Evolutionary conservation across 2,888 invertebrate genomes (phyloP).

Genomic region (Polydrusus tereticollis): DNA sequence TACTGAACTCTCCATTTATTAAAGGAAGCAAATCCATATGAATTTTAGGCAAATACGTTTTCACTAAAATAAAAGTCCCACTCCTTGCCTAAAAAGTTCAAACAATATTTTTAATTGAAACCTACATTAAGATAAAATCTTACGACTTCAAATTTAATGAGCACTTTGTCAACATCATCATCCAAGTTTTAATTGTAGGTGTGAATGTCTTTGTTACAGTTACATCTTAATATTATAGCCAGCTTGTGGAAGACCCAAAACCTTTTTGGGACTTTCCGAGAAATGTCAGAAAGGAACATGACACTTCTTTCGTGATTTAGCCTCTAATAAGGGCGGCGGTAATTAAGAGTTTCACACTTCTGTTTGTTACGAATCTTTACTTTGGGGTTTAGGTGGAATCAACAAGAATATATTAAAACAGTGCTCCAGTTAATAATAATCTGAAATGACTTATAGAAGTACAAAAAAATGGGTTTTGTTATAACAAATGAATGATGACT

Average conservation of each 20-base stretch:
- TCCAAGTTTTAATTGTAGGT: neutral
- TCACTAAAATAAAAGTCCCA: too few species aligned
- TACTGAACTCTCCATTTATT: neutral
- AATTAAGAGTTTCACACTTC: slow-evolving; percentile 26
- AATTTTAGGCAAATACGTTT: too few species aligned
- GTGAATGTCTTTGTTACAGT: neutral
- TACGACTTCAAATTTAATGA: neutral
- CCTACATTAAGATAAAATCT: neutral
- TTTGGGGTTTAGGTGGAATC: neutral
- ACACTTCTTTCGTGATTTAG: slow-evolving; percentile 28
- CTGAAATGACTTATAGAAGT: too few species aligned
- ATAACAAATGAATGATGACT: too few species aligned
- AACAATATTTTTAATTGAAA: too few species aligned
- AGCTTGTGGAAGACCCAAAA: slow-evolving; percentile 4
- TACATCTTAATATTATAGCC: slow-evolving; percentile 1
- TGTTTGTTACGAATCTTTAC: neutral
- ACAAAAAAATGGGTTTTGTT: too few species aligned
- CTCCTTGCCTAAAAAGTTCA: too few species aligned
- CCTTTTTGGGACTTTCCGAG: neutral
- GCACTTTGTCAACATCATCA: neutral
- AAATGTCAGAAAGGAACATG: slow-evolving; percentile 16
- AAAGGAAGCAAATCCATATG: too few species aligned
- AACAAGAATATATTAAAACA: too few species aligned
- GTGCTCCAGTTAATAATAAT: too few species aligned
- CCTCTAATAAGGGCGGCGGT: slow-evolving; percentile 30